phyloP scores from a whole-genome alignment of 2,888 invertebrate species.

The Eupithecia centaureata region DNA sequence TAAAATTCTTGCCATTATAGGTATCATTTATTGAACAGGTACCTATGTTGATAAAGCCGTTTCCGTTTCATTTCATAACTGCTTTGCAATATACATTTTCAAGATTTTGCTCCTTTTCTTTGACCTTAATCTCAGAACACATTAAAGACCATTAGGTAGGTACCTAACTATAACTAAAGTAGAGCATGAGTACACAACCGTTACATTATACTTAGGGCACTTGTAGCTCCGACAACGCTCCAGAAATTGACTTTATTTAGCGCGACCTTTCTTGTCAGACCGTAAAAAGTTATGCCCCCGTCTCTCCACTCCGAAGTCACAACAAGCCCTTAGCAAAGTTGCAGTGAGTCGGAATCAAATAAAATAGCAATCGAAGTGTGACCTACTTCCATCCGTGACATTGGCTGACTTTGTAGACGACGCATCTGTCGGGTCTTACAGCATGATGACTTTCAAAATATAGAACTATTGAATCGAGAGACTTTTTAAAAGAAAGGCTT shows the following conservation, averaged over 20 bases:
- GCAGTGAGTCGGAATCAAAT: slow-evolving; percentile 31
- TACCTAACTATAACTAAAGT: background rate
- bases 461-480: background rate
- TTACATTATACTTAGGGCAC: background rate
- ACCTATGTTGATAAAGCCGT: background rate
- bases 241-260: slow-evolving; percentile 10
- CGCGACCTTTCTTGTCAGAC: slow-evolving; percentile 12
- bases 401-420: slow-evolving; percentile 36
- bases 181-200: background rate
- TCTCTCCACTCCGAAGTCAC: slow-evolving; percentile 22
- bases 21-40: background rate
- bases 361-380: slow-evolving; percentile 36
- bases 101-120: background rate
- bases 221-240: background rate
- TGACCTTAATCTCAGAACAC: slow-evolving; percentile 5
- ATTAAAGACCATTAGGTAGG: background rate
- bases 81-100: background rate
- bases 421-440: background rate
- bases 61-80: background rate
- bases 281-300: slow-evolving; percentile 19
- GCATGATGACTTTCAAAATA: too few species aligned
- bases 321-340: slow-evolving; percentile 19
- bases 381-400: slow-evolving; percentile 37
- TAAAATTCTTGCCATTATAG: too few species aligned
- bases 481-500: background rate